Percentiles rank a stretch among this genome's conserved stretches.
phyloP scores from a whole-genome alignment of 2,888 invertebrate species.

The Lasiommata megera region DNA sequence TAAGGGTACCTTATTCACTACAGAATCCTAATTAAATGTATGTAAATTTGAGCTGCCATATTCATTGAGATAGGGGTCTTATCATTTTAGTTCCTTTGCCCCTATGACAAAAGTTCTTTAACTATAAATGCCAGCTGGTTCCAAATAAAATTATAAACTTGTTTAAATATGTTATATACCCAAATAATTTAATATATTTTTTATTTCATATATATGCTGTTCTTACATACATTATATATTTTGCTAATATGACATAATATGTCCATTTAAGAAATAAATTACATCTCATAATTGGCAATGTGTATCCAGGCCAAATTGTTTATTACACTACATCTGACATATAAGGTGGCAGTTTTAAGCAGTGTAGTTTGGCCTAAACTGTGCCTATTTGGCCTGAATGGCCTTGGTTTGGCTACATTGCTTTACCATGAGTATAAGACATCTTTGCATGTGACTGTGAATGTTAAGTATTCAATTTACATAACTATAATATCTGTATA shows the following conservation, averaged over 20 bases:
- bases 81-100: not conserved
- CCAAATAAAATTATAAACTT: too few species aligned
- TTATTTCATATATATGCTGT: too few species aligned
- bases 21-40: too few species aligned
- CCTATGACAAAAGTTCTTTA: not conserved
- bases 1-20: too few species aligned
- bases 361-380: not conserved
- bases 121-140: too few species aligned
- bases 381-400: slow-evolving; percentile 6
- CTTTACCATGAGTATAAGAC: slow-evolving; percentile 16
- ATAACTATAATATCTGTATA: not conserved
- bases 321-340: not conserved
- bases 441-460: not conserved
- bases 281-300: not conserved
- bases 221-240: not conserved
- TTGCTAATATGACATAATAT: not conserved
- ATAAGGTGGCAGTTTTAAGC: slow-evolving; percentile 9
- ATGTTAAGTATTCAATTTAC: slow-evolving; percentile 1
- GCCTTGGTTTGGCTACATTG: slow-evolving; percentile 24
- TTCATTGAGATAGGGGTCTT: not conserved
- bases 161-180: too few species aligned
- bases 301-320: not conserved
- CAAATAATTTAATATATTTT: too few species aligned
- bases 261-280: not conserved
- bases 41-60: not conserved